Percentiles rank a stretch among this genome's conserved stretches.
phyloP scores from a whole-genome alignment of 2,888 invertebrate species.

The Molorchus minor region DNA sequence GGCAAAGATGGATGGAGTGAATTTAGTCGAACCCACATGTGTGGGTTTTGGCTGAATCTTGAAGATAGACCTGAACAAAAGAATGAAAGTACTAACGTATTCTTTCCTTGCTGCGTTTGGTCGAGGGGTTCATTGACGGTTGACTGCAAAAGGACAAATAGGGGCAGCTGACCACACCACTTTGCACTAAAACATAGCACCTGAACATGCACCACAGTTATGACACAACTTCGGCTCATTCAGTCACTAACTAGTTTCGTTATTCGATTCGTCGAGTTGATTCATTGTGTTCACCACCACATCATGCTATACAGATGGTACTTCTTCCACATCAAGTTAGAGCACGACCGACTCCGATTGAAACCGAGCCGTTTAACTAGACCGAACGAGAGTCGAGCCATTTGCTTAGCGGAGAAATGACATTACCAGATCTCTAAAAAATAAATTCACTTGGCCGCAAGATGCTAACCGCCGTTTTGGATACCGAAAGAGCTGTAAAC shows the following conservation, averaged over 20 bases:
- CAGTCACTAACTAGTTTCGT: conserved; percentile 38
- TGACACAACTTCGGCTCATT: conserved; percentile 32
- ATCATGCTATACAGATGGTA: conserved; percentile 37
- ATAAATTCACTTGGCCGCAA: conserved; percentile 20
- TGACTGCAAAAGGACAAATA: conserved; percentile 35
- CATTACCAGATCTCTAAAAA: conserved; percentile 31
- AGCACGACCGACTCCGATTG: conserved; percentile 13
- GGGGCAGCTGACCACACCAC: conserved; percentile 38
- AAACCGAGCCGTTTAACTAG: conserved; percentile 21
- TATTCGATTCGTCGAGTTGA: conserved; percentile 28
- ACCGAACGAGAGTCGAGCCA: conserved; percentile 23
- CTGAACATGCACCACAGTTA: conserved; percentile 37
- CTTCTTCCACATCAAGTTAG: conserved; percentile 21
- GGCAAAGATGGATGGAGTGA: conserved; percentile 19
- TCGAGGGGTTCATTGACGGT: conserved; percentile 29
- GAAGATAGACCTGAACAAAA: conserved; percentile 15
- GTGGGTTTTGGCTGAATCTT: conserved; percentile 17
- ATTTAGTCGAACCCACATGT: conserved; percentile 20
- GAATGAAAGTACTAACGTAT: conserved; percentile 33
- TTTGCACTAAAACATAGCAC: conserved; percentile 45
- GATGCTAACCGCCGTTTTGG: conserved; percentile 1
- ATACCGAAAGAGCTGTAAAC: neutral
- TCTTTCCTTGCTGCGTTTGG: conserved; percentile 21
- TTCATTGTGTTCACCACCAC: conserved; percentile 32
- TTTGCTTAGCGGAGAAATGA: conserved; percentile 25